phyloP scores from a whole-genome alignment of 2,888 invertebrate genomes.

The Anaspis maculata region DNA sequence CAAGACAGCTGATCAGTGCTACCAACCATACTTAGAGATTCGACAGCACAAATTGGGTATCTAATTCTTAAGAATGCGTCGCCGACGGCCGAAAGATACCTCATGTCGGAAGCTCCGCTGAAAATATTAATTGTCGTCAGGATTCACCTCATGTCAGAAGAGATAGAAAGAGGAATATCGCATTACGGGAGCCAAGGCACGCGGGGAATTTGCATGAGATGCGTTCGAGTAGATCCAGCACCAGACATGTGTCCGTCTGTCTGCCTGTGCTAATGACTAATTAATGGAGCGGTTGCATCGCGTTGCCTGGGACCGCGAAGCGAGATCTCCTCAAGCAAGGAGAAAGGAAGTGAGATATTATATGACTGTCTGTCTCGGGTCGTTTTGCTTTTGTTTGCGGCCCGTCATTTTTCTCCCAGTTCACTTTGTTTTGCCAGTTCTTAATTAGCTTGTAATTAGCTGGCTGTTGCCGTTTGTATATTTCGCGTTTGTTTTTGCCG shows the following conservation, averaged over 20 bases:
- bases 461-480: constrained; percentile 6
- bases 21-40: too few species aligned
- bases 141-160: too few species aligned
- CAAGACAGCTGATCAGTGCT: too few species aligned
- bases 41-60: too few species aligned
- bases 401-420: constrained; percentile 9
- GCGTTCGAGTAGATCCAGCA: constrained; percentile 4
- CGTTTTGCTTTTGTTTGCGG: constrained; percentile 22
- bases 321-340: constrained; percentile 13
- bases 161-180: too few species aligned
- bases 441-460: constrained; percentile 32
- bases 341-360: constrained; percentile 34
- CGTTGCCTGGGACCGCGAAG: constrained; percentile 11
- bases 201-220: constrained; percentile 10
- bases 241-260: constrained; percentile 22
- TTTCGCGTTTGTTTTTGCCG: too few species aligned
- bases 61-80: too few species aligned
- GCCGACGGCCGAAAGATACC: too few species aligned
- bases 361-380: constrained; percentile 26
- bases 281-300: constrained; percentile 19
- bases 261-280: constrained; percentile 23
- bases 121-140: too few species aligned
- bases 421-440: constrained; percentile 22
- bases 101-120: too few species aligned
- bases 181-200: constrained; percentile 7